Base-by-base conservation (phyloP, 1,140 invertebrate genomes). In the Octopus sinensis region DNA sequence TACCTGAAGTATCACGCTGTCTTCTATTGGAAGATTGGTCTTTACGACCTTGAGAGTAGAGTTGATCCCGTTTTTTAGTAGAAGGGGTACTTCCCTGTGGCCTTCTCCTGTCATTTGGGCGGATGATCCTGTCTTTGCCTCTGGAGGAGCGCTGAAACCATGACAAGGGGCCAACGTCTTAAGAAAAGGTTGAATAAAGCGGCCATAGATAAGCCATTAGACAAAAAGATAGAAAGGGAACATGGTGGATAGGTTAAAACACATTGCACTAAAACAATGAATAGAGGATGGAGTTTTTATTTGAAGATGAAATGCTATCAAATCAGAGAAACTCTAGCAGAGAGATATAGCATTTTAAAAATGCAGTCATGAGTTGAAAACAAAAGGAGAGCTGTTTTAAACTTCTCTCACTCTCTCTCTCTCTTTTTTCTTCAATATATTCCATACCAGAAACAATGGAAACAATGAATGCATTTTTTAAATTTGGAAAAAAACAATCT, bases 101-200 rank as follows among this genome's bases (percentile, higher is more conserved):
- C 76, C 76, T 77, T 77, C 76, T 77, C 76, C 76, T 77, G 76
- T 77, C 76, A 77, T 53, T 77, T 77, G 43, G 30, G 76, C 52
- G 30, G 76, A 52, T 77, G 43, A 51, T 77, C 30, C 52, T 12
- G 23, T 53, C 52, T 77, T 77, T 53, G 30, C 76, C 52, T 51
- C 76, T 77, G 30, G 43, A 53, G 76, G 30, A 52, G 76, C 52
- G 76, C 76, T 77, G 76, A 77, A 77, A 77, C 76, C 76, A 77
- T 77, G 76, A 77, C 76, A 77, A 77, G 76, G 76, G 76, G 76
- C 76, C 76, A 77, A 77, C 43, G 76, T 77, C 52, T 77, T 77
- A 77, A 77, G 76, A 77, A 77, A 53, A 77, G 76, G 76, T 77
- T 73, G 52, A 13, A 77, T 77, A 52, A 53, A 77, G n/a, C 76